Evolutionary conservation across 2,113 vertebrate species (phyloP), one percentile per base, ranked within the genome.

Genomic region (Epinephelus fuscoguttatus): DNA sequence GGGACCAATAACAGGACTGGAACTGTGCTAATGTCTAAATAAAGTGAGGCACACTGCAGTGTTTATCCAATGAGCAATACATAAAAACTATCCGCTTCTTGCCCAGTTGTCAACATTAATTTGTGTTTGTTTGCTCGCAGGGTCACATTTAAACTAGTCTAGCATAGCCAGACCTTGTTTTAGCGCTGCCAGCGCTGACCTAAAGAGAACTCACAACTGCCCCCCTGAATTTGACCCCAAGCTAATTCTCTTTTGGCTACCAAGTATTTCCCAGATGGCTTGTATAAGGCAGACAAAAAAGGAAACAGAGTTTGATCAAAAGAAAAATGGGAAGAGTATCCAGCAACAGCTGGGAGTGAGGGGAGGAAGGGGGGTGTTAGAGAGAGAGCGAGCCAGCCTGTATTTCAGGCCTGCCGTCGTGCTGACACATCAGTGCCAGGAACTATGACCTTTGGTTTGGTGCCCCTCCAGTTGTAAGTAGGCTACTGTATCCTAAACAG

Each of bases 361-460:
- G 57, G 75, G 33, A 7, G 33, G 33, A 37, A 19, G 70, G 80
- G 77, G 62, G 33, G 33, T 6, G 6, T 37, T 47, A 62, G 76
- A 70, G 83, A 64, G 78, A 49, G 84, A 74, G 82, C 17, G 82
- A 74, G 82, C 17, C 40, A 59, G 86, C n/a, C 90, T 89, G 87
- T 94, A 94, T 92, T 93, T 93, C 88, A 92, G 89, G 83, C 81
- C 88, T 60, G 80, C 81, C 87, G 84, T 89, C 86, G 27, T 88
- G 93, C 91, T 94, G 93, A 92, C 89, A 85, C 91, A 91, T 94
- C 90, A 93, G 56, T 90, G 86, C 90, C 82, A 85, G 64, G 87
- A 88, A 85, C 78, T 78, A 82, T 95, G 93, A 94, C 92, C 92
- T 93, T 94, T 95, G 89, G 80, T 88, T 83, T 63, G 73, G n/a